phyloP scores from a whole-genome alignment of 1,140 invertebrate genomes.

The Heliconius himera region DNA sequence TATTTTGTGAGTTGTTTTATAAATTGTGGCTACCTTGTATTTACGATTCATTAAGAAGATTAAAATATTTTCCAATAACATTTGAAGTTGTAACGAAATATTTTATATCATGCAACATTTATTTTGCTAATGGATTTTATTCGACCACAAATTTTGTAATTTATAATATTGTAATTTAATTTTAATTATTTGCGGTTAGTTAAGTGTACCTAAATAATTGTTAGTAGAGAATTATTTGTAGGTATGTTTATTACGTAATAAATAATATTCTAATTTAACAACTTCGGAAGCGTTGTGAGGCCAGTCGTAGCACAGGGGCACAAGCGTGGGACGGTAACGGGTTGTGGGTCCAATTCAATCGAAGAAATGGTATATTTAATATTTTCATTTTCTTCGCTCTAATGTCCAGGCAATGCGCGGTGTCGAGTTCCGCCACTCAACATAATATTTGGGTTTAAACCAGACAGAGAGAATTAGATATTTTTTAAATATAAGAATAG shows the following conservation, averaged over 20 bases:
- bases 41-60: constrained; percentile 14
- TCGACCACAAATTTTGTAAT: neutral
- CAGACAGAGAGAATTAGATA: no score
- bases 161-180: constrained; percentile 11
- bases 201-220: neutral
- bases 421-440: no score
- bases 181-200: neutral
- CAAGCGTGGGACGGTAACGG: no score
- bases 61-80: constrained; percentile 9
- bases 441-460: no score
- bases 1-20: neutral
- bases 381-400: no score
- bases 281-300: neutral
- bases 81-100: constrained; percentile 8
- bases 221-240: neutral
- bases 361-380: no score
- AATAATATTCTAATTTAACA: neutral
- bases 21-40: constrained; percentile 5
- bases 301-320: no score
- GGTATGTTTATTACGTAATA: neutral
- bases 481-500: no score
- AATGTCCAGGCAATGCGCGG: no score
- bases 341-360: no score
- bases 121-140: neutral
- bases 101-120: neutral